These are phyloP conservation scores for Leptoclinus maculatus DNA, from an alignment of 2,797 vertebrate species.

Conservation along the genomic window DNA sequence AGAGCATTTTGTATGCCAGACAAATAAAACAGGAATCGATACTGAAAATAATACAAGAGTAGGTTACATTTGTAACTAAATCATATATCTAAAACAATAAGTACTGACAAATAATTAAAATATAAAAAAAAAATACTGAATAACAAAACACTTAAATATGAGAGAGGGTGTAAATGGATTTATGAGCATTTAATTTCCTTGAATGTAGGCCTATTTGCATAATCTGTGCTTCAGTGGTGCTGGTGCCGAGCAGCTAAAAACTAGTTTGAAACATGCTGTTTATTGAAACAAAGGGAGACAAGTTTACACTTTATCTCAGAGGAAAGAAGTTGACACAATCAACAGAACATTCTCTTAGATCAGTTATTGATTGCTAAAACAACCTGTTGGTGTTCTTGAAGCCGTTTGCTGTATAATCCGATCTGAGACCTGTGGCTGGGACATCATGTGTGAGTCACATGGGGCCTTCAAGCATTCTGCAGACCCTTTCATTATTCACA, in stretches of 20 bases:
- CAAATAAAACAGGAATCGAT: background rate
- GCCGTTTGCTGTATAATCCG: background rate
- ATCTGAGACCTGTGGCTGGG: background rate
- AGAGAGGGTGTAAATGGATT: background rate
- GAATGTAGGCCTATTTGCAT: background rate
- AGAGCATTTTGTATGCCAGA: background rate
- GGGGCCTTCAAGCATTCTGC: background rate
- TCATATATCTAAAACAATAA: background rate
- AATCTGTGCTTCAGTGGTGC: background rate
- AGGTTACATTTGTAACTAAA: background rate
- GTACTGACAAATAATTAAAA: background rate
- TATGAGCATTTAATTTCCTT: background rate
- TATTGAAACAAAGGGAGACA: too few relatives aligned
- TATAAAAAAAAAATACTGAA: background rate
- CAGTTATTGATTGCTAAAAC: background rate
- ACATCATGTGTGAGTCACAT: slow-evolving; percentile 59
- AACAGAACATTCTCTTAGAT: background rate
- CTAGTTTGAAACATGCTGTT: background rate
- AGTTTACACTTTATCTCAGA: background rate
- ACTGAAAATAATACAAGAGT: background rate
- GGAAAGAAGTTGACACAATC: background rate
- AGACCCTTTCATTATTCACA: background rate
- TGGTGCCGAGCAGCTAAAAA: background rate
- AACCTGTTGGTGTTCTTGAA: background rate
- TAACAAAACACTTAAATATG: background rate